phyloP scores from a whole-genome alignment of 1,140 invertebrate genomes.

The Drosophila burlai region DNA sequence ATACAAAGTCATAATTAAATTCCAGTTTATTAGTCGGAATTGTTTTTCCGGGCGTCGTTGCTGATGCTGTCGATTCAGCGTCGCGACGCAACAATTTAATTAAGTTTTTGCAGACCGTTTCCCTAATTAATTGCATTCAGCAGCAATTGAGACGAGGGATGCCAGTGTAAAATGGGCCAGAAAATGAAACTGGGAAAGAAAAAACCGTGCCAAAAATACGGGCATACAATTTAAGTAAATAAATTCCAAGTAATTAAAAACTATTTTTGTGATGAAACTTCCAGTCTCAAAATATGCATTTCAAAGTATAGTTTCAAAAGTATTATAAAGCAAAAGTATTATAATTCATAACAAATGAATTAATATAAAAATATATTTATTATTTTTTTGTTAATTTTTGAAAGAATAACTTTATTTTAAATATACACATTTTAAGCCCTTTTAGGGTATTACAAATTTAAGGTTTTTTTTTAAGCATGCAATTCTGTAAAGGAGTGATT shows the following conservation, averaged over 20 bases:
- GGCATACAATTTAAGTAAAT: not conserved
- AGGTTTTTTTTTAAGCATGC: too few relatives aligned
- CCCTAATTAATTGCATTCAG: constrained; percentile 65
- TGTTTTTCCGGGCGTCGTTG: constrained; percentile 32
- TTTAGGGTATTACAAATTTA: too few relatives aligned
- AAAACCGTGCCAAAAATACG: not conserved
- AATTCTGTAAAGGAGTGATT: too few relatives aligned
- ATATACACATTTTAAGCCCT: too few relatives aligned
- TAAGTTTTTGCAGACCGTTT: constrained; percentile 52
- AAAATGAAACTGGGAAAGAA: not conserved
- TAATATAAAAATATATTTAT: too few relatives aligned
- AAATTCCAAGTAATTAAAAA: not conserved
- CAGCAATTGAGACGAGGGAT: constrained; percentile 32
- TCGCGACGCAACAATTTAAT: constrained; percentile 56
- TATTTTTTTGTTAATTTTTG: too few relatives aligned
- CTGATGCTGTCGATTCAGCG: constrained; percentile 20
- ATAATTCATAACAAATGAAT: too few relatives aligned
- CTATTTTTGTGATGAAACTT: not conserved
- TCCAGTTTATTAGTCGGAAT: constrained; percentile 77
- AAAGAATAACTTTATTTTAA: too few relatives aligned
- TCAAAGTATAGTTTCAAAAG: too few relatives aligned
- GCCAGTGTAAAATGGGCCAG: not conserved
- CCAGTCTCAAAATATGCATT: too few relatives aligned
- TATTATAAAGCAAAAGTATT: too few relatives aligned
- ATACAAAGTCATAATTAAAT: constrained; percentile 79